phyloP scores from a whole-genome alignment of 1,140 invertebrate genomes.

The Apis cerana region DNA sequence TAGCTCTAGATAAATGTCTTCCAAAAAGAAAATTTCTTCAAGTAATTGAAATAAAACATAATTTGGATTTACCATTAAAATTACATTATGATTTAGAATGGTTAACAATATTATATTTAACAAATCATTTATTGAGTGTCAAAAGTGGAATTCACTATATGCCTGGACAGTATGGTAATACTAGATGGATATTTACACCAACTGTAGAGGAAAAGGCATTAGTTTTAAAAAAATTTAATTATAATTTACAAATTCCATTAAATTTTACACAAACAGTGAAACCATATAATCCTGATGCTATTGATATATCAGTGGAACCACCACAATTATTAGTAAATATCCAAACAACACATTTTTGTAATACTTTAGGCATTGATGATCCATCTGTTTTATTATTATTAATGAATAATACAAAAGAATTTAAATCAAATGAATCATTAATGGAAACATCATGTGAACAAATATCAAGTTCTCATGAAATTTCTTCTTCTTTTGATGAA shows the following conservation, averaged over 20 bases:
- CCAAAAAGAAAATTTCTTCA: slow-evolving; percentile 94
- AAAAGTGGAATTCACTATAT: slow-evolving; percentile 87
- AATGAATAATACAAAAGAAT: slow-evolving; percentile 50
- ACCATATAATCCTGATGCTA: slow-evolving; percentile 82
- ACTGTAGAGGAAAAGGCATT: slow-evolving; percentile 87
- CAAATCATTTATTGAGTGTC: slow-evolving; percentile 93
- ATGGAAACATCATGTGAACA: slow-evolving; percentile 45
- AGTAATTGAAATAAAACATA: slow-evolving; percentile 84
- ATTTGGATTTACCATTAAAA: slow-evolving; percentile 82
- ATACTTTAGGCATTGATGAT: slow-evolving; percentile 90
- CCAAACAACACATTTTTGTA: slow-evolving; percentile 91
- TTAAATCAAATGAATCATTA: slow-evolving; percentile 41
- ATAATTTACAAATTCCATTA: slow-evolving; percentile 85
- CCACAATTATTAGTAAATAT: slow-evolving; percentile 85
- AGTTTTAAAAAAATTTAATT: slow-evolving; percentile 85
- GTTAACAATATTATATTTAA: slow-evolving; percentile 92
- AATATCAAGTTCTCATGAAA: slow-evolving; percentile 48
- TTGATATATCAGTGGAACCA: slow-evolving; percentile 70
- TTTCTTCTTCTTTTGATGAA: slow-evolving; percentile 54
- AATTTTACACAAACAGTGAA: slow-evolving; percentile 90
- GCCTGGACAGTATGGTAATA: slow-evolving; percentile 87
- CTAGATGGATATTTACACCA: slow-evolving; percentile 90
- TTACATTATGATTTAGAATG: slow-evolving; percentile 96
- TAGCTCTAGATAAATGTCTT: slow-evolving; percentile 98
- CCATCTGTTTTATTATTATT: slow-evolving; percentile 82